Percentiles rank a stretch among this genome's conserved stretches.
These are phyloP conservation scores for Tragelaphus strepsiceros DNA, from an alignment of 2,113 vertebrate species.

Conservation along the genomic window DNA sequence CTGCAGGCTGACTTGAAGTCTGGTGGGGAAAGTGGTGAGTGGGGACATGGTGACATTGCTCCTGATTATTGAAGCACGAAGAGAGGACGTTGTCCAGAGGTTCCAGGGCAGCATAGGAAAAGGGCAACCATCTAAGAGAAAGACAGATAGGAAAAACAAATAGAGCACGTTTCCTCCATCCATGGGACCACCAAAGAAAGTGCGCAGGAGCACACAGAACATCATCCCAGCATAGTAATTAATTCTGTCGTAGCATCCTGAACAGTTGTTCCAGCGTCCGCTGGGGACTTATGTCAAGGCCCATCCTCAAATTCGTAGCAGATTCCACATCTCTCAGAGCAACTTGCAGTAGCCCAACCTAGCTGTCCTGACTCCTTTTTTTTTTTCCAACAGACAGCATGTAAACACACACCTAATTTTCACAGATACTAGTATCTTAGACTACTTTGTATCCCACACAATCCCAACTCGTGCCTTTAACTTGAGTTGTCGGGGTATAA, in stretches of 20 bases:
- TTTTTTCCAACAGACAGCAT: background rate
- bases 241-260: background rate
- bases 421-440: background rate
- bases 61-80: background rate
- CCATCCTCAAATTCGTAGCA: background rate
- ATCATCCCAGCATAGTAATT: background rate
- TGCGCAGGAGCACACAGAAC: background rate
- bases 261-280: background rate
- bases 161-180: background rate
- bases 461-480: background rate
- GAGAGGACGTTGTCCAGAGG: background rate
- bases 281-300: background rate
- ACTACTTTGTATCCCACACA: background rate
- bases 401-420: background rate
- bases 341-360: background rate
- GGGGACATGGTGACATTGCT: rapidly evolving
- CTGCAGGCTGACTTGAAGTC: background rate
- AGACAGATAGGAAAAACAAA: background rate
- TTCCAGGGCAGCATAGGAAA: background rate
- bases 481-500: background rate
- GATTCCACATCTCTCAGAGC: background rate
- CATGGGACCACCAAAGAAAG: background rate
- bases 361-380: background rate
- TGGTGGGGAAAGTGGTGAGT: background rate
- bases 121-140: background rate